Conservation (phyloP, 2,888 invertebrate species). For the Harpagoxenus sublaevis region DNA sequence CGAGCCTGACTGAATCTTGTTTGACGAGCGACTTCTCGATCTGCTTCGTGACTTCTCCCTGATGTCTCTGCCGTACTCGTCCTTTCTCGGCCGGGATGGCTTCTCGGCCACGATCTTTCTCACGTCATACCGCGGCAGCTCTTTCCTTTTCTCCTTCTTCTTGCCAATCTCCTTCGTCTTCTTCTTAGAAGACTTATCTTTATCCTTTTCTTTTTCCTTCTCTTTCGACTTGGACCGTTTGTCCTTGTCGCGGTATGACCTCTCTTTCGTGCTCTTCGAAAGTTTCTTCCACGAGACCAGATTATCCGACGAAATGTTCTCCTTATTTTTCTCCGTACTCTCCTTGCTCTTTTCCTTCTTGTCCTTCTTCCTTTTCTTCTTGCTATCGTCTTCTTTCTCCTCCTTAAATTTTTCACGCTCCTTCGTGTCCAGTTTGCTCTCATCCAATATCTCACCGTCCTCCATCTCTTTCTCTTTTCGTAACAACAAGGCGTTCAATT, state of each 20-base stretch:
- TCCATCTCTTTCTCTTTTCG: slow-evolving; percentile 86
- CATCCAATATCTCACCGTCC: slow-evolving; percentile 81
- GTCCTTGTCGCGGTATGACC: slow-evolving; percentile 91
- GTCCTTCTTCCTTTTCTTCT: slow-evolving; percentile 87
- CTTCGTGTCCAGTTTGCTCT: slow-evolving; percentile 79
- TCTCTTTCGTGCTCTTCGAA: slow-evolving; percentile 92
- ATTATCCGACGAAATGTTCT: slow-evolving; percentile 86
- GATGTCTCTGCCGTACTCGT: slow-evolving; percentile 93
- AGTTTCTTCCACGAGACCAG: slow-evolving; percentile 92
- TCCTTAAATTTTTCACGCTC: slow-evolving; percentile 81
- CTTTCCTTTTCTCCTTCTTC: slow-evolving; percentile 90
- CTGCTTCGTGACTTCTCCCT: slow-evolving; percentile 79
- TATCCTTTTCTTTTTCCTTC: slow-evolving; percentile 84
- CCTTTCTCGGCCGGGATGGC: slow-evolving; percentile 89
- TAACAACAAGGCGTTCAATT: slow-evolving; percentile 81
- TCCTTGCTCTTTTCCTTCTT: slow-evolving; percentile 87
- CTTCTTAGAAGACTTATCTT: slow-evolving; percentile 78
- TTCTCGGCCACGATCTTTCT: slow-evolving; percentile 92
- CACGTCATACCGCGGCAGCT: slow-evolving; percentile 94
- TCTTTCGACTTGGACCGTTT: slow-evolving; percentile 83
- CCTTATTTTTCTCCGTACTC: slow-evolving; percentile 86
- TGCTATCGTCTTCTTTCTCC: slow-evolving; percentile 78
- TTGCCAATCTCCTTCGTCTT: slow-evolving; percentile 83
- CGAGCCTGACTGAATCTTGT: slow-evolving; percentile 82
- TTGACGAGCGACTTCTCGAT: slow-evolving; percentile 77